These are phyloP conservation scores for Caracal caracal DNA, from an alignment of 2,113 vertebrate species.

Conservation along the genomic window DNA sequence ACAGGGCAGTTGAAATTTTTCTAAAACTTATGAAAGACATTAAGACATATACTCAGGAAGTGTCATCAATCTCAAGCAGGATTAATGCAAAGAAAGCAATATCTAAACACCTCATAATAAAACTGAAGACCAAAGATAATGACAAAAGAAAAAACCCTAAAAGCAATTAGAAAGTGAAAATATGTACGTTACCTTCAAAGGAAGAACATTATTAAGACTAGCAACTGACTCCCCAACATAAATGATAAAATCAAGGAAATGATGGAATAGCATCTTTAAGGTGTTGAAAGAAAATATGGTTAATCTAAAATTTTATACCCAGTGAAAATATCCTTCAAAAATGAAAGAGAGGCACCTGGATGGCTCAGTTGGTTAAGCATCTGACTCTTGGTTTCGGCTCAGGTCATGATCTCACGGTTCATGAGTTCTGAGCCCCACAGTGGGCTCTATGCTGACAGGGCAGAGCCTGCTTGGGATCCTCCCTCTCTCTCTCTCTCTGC, in stretches of 20 bases:
- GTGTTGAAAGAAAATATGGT: neutral
- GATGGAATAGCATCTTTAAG: neutral
- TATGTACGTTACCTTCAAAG: neutral
- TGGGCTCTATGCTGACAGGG: too few species aligned
- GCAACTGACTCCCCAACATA: neutral
- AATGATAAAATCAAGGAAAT: conserved; percentile 14
- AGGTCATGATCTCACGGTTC: too few species aligned
- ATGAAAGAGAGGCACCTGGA: neutral
- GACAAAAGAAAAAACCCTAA: neutral
- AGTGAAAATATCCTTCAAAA: conserved; percentile 22
- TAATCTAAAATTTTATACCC: neutral
- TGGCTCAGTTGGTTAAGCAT: too few species aligned
- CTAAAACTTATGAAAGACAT: neutral
- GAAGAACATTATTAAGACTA: neutral
- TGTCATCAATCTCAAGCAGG: neutral
- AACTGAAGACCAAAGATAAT: neutral
- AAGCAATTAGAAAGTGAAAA: neutral
- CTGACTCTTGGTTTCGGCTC: too few species aligned
- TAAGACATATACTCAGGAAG: neutral
- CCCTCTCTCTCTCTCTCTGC: too few species aligned
- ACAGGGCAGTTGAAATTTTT: neutral
- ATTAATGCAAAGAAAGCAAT: neutral
- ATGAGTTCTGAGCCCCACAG: too few species aligned
- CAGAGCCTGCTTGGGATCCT: too few species aligned
- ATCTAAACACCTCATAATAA: neutral